phyloP scores from a whole-genome alignment of 2,797 vertebrate genomes.

The Halcyon chelicuti region DNA sequence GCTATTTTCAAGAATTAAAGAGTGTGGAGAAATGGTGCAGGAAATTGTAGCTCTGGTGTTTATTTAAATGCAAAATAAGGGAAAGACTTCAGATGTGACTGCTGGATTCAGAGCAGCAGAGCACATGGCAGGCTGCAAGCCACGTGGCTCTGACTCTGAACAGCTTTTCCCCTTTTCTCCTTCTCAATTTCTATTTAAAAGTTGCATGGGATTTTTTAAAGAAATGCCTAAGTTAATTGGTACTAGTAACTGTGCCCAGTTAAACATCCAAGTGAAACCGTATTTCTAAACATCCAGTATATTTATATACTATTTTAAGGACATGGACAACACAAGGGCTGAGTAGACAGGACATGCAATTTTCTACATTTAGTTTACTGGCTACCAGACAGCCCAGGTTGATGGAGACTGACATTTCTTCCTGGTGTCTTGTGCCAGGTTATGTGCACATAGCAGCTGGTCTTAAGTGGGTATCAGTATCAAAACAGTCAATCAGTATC shows the following conservation, averaged over 20 bases:
- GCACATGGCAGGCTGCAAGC: rapidly evolving
- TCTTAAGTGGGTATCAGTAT: background rate
- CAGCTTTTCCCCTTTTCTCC: background rate
- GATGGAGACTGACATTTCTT: background rate
- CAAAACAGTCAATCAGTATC: background rate
- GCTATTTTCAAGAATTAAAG: background rate
- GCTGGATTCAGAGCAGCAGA: background rate
- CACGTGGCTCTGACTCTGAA: background rate
- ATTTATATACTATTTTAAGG: background rate
- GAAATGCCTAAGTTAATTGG: background rate
- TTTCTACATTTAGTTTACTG: background rate
- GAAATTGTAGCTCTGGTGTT: background rate
- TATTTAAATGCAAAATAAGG: background rate
- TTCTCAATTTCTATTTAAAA: background rate
- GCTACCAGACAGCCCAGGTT: background rate
- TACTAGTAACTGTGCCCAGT: background rate
- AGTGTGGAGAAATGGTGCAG: background rate
- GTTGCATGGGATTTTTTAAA: background rate
- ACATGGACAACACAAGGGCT: background rate
- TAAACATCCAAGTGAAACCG: background rate
- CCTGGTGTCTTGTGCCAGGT: background rate
- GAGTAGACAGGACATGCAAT: background rate
- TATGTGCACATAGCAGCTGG: background rate
- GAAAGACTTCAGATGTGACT: background rate
- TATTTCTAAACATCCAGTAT: background rate